Evolutionary conservation across 2,888 invertebrate species (phyloP), one percentile per base, ranked within the genome.

Genomic region (Oeneis ivallda): DNA sequence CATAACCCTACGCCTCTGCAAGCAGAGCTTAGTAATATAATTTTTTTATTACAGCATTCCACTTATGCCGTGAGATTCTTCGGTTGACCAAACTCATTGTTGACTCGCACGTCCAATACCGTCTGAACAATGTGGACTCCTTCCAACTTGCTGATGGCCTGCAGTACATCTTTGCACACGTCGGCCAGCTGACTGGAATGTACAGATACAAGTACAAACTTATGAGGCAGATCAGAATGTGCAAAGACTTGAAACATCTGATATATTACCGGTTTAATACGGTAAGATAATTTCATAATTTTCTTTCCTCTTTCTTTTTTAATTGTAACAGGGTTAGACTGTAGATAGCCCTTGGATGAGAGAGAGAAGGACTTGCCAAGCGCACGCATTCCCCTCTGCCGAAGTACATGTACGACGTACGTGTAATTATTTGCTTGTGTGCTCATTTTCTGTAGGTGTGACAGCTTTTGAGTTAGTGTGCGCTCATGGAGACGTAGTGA

Each of bases 261-360:
- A 98, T 99, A 77, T 99, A 99, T 90, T 99, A 99, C 92, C 94
- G 99, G 70, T 99, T 99, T 86, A 99, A 99, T 84, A 99, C 99
- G 59, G 97, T 97, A 85, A 94, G 95, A 2, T 1, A 0, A 1
- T 39, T 10, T 34, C 6, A 1, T 26, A 13, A 0, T 52, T 15
- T 3, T 17, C 2, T 17, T 9, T 17, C 15, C 1, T 47, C n/a
- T 0, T 7, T 43, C 0, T n/a, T 1, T n/a, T 43, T 45, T n/a
- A n/a, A n/a, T n/a, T n/a, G n/a, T n/a, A n/a, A n/a, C n/a, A n/a
- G n/a, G n/a, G n/a, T n/a, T n/a, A n/a, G n/a, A n/a, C n/a, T n/a
- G n/a, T n/a, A n/a, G n/a, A n/a, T n/a, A n/a, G n/a, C n/a, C n/a
- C n/a, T n/a, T n/a, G n/a, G n/a, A n/a, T n/a, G n/a, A n/a, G n/a